phyloP scores from a whole-genome alignment of 1,140 invertebrate genomes.

The Tetranychus urticae region DNA sequence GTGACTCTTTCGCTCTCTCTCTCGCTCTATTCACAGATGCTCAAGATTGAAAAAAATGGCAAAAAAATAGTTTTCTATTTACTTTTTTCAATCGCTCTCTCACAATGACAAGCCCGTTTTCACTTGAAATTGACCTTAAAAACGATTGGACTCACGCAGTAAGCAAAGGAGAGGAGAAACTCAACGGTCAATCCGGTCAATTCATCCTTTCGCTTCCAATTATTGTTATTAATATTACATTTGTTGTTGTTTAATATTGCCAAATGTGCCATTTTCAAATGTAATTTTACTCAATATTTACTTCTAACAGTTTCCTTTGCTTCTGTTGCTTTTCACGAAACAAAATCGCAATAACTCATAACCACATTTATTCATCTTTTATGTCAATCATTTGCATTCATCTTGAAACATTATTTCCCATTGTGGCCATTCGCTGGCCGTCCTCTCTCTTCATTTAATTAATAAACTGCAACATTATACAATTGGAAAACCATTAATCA shows the following conservation, averaged over 20 bases:
- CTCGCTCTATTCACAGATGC: too few relatives aligned
- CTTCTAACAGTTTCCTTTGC: too few relatives aligned
- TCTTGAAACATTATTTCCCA: neutral
- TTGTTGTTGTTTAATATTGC: neutral
- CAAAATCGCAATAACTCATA: neutral
- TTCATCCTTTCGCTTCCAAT: neutral
- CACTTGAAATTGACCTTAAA: too few relatives aligned
- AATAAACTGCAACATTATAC: neutral
- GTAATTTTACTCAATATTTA: too few relatives aligned
- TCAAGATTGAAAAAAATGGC: too few relatives aligned
- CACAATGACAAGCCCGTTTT: too few relatives aligned
- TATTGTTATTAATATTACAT: neutral
- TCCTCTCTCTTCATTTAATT: neutral
- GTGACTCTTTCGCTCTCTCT: too few relatives aligned
- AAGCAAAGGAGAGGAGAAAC: too few relatives aligned
- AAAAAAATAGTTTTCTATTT: too few relatives aligned
- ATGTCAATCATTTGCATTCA: neutral
- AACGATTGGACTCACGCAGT: too few relatives aligned
- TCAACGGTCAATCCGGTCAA: too few relatives aligned
- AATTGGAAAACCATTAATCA: neutral
- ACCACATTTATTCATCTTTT: neutral
- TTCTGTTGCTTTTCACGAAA: neutral
- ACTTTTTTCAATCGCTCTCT: too few relatives aligned
- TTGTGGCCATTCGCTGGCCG: neutral
- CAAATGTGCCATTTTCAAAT: neutral